Evolutionary conservation across 2,113 vertebrate genomes (phyloP), one percentile per base, ranked within the genome.

Genomic region (Pelvicachromis taeniatus): DNA sequence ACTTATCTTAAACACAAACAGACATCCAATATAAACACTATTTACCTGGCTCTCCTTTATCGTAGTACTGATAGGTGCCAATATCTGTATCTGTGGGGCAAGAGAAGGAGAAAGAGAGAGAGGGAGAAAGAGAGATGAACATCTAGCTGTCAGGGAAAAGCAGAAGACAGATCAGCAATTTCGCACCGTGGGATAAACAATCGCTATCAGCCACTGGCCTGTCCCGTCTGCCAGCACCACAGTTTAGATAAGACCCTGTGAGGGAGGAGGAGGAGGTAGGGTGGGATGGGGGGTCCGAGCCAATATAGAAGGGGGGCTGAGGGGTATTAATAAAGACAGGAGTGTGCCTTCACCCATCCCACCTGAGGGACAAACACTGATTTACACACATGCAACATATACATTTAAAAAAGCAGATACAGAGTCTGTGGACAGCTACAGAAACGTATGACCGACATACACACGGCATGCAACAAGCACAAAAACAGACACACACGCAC

Each of bases 41-140:
- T 95, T 97, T 97, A 99, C 99, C 97, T 97, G 96, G 45, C 82
- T 98, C 96, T 85, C 96, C 97, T 96, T 97, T 98, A 93, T 98
- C 97, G 70, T 95, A 96, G 95, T 97, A 98, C 93, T 97, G 98
- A 94, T 97, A 97, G 89, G 97, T 96, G 81, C 98, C 98, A 91
- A 98, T 97, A 94, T 99, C 97, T 94, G 96, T 97, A 95, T 98
- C 99, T 99, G 94, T 83, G 93, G 87, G 89, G 88, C 16, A 88
- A 14, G 87, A 52, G 93, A 91, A 91, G 59, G 85, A 85, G 86
- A 63, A 52, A 78, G 77, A 77, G 77, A 29, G 80, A 48, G 84
- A 29, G 33, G 5, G 2, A 14, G 42, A 45, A 12, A 89, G 86
- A 50, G 87, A 94, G 88, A 94, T 93, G 94, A 94, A 84, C 92